A percentile compares a stretch with the other conserved stretches of the same genome.
phyloP scores from a whole-genome alignment of 2,888 invertebrate species.

The Margaritifera margaritifera region DNA sequence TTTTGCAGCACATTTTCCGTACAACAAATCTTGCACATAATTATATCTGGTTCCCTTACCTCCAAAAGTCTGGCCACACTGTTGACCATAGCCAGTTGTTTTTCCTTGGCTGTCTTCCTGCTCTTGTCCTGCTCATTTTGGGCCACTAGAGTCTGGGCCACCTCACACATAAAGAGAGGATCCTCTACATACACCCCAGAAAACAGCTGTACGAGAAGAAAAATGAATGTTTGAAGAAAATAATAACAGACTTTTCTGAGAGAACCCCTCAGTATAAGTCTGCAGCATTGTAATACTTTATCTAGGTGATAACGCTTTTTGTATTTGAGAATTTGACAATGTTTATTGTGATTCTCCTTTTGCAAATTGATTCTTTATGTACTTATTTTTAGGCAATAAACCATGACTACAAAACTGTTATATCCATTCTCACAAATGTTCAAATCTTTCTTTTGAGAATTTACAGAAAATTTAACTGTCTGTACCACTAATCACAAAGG shows the following conservation, averaged over 20 bases:
- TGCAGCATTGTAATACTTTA: too few species aligned
- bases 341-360: too few species aligned
- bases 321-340: too few species aligned
- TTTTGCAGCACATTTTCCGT: background rate
- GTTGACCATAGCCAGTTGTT: slow-evolving; percentile 55
- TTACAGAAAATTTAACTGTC: too few species aligned
- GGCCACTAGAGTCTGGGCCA: slow-evolving; percentile 54
- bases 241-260: background rate
- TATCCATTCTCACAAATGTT: too few species aligned
- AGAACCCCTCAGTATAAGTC: background rate
- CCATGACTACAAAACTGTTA: too few species aligned
- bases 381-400: too few species aligned
- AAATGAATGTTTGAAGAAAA: background rate
- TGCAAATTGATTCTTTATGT: too few species aligned
- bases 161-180: slow-evolving; percentile 65
- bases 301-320: too few species aligned
- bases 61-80: slow-evolving; percentile 62
- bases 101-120: slow-evolving; percentile 58
- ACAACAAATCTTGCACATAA: background rate
- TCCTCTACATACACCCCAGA: slow-evolving; percentile 68
- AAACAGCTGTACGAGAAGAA: slow-evolving; percentile 60
- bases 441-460: too few species aligned
- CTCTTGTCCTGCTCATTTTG: slow-evolving; percentile 54
- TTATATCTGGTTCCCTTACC: slow-evolving; percentile 31
- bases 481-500: too few species aligned